Evolutionary conservation across 2,888 invertebrate species (phyloP).

Genomic region (Tetragonisca angustula): DNA sequence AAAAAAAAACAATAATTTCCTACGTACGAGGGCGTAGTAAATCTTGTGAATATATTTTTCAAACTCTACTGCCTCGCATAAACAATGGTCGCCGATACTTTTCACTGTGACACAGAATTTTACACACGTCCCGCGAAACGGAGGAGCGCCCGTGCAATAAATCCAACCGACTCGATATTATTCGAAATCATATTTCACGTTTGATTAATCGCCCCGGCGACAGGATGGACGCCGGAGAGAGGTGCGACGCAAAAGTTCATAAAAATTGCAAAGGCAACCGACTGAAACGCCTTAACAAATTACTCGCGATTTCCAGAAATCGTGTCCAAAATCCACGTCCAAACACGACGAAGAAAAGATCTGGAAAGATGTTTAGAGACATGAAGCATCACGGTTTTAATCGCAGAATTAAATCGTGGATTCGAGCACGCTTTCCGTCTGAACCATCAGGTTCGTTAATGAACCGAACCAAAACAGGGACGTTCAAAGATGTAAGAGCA

Average conservation of each 20-base stretch:
- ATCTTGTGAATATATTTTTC: background rate
- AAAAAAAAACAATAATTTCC: background rate
- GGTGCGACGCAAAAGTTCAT: background rate
- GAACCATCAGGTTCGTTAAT: background rate
- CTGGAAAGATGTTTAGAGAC: no score
- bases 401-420: no score
- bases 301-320: no score
- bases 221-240: background rate
- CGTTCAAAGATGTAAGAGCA: background rate
- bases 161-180: background rate
- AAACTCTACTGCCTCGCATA: background rate
- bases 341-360: no score
- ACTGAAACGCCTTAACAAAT: no score
- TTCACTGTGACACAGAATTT: background rate
- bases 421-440: no score
- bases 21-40: background rate
- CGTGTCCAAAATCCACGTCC: no score
- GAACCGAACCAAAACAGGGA: background rate
- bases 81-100: background rate
- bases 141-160: background rate
- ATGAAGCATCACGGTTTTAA: no score
- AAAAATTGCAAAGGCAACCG: background rate
- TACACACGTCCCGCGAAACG: background rate
- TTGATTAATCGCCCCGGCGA: slow-evolving; percentile 1
- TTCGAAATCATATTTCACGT: slow-evolving; percentile 2